Evolutionary conservation across 2,888 invertebrate species (phyloP), one percentile per base, ranked within the genome.

Genomic region (Harpagoxenus sublaevis): DNA sequence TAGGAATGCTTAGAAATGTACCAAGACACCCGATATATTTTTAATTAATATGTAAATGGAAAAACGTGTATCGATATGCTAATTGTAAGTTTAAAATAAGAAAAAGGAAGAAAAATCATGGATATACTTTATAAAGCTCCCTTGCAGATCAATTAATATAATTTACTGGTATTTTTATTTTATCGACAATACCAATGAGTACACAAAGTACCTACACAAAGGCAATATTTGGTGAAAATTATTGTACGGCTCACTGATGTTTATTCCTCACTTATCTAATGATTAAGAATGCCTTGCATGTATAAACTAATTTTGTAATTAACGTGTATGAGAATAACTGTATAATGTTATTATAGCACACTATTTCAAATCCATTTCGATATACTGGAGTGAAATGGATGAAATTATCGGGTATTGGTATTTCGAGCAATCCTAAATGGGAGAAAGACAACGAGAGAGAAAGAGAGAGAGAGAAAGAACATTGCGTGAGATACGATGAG

Each of bases 401-500:
- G 75, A 70, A 79, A 66, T 79, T 78, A 31, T 51, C 60, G 79
- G 55, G 18, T 62, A 39, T 2, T 23, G 68, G 31, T 35, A 73
- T 66, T 42, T 10, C 5, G 23, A 84, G 53, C 79, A 62, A 5
- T 28, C 51, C 51, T 23, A 8, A 53, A n/a, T 28, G 23, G 55
- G 71, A 71, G 39, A 55, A 23, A 71, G 53, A 39, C 23, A 23
- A 18, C 5, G 68, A 68, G 31, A 48, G 4, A 48, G 31, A 35
- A 18, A 18, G 0, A 63, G 6, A 65, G 6, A 65, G 6, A 65
- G 12, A 65, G 65, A 42, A 0, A 65, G 65, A 42, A 65, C 3
- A n/a, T 57, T 71, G 84, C 88, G 66, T 79, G 86, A 73, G 65
- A 83, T 84, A 74, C 74, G 66, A 82, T 77, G 48, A 48, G 15